phyloP scores from a whole-genome alignment of 2,888 invertebrate species.

The Rhynchonema sp. region DNA sequence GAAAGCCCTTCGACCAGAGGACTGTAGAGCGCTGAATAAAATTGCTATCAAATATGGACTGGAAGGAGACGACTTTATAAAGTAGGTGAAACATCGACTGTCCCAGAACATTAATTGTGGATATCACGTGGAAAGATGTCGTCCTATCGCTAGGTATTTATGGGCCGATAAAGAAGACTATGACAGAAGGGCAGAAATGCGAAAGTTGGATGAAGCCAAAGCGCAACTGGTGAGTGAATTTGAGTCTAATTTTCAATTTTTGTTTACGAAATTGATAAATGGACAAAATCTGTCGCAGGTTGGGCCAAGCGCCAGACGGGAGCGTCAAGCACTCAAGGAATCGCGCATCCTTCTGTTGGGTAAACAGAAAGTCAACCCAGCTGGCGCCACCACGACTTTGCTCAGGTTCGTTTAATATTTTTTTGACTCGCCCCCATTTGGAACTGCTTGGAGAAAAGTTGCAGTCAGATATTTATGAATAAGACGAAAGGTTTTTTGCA shows the following conservation, averaged over 20 bases:
- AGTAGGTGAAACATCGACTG: too few relatives aligned
- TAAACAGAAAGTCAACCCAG: background rate
- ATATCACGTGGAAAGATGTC: too few relatives aligned
- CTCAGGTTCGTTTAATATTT: background rate
- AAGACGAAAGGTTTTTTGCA: too few relatives aligned
- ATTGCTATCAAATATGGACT: constrained; percentile 4
- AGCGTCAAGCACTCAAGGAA: background rate
- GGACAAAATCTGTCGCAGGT: background rate
- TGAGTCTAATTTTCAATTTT: too few relatives aligned
- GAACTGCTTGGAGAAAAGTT: too few relatives aligned
- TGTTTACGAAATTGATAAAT: background rate
- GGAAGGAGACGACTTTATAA: background rate
- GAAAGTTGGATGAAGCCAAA: background rate
- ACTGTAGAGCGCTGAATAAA: constrained; percentile 2
- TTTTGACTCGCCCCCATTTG: too few relatives aligned
- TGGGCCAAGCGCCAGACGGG: background rate
- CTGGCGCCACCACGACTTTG: background rate
- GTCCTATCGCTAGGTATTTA: background rate
- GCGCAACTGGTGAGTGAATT: too few relatives aligned
- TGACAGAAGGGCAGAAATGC: background rate
- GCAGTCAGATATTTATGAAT: too few relatives aligned
- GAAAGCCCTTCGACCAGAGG: constrained; percentile 1
- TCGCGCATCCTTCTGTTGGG: background rate
- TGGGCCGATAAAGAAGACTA: background rate
- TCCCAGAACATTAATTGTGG: too few relatives aligned